phyloP scores from a whole-genome alignment of 1,140 invertebrate genomes.

The Drosophila pectinifera region DNA sequence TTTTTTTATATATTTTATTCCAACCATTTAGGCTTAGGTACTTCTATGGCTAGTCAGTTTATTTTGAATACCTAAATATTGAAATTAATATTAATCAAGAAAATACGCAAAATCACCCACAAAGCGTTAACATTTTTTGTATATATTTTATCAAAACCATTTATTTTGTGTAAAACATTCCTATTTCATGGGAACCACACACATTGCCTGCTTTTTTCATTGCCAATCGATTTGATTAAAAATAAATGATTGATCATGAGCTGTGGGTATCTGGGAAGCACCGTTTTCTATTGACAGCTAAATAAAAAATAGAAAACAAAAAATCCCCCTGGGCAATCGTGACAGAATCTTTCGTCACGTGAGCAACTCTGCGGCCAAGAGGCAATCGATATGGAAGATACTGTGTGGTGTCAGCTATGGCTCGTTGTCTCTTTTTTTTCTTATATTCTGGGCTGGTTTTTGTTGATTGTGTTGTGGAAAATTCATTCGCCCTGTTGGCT shows the following conservation, averaged over 20 bases:
- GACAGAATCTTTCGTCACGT: conserved; percentile 36
- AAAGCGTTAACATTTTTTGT: too few relatives aligned
- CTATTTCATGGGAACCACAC: neutral
- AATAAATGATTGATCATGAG: conserved; percentile 32
- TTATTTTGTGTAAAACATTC: neutral
- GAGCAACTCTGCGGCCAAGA: conserved; percentile 25
- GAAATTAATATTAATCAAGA: neutral
- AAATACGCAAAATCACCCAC: neutral
- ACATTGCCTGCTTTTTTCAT: neutral
- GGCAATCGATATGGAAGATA: conserved; percentile 52
- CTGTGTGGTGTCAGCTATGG: conserved; percentile 41
- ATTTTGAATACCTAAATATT: too few relatives aligned
- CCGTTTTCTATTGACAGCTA: neutral
- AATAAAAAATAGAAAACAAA: neutral
- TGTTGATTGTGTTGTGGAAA: conserved; percentile 52
- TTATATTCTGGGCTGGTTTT: conserved; percentile 38
- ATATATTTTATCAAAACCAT: neutral
- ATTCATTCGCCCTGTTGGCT: conserved; percentile 62
- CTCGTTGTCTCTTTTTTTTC: conserved; percentile 16
- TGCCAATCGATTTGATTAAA: conserved; percentile 13
- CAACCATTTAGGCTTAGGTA: neutral
- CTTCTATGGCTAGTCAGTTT: too few relatives aligned
- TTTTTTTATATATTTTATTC: too few relatives aligned
- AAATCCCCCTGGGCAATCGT: conserved; percentile 3
- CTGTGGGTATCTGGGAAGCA: conserved; percentile 11